Conservation (phyloP, 2,888 invertebrate genomes). For the Yponomeuta sedellus region DNA sequence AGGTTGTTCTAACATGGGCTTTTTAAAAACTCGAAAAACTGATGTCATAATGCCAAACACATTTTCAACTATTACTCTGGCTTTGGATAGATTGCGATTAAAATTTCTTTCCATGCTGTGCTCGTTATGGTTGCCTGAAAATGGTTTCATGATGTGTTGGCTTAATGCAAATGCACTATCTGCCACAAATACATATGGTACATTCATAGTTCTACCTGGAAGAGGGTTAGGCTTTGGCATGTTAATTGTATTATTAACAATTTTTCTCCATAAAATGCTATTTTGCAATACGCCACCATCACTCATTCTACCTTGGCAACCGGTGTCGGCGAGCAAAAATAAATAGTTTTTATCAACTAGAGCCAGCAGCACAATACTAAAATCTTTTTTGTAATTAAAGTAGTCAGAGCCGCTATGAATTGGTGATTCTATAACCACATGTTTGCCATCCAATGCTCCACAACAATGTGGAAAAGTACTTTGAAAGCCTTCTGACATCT, state of each 20-base stretch:
- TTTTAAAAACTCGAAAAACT: not conserved
- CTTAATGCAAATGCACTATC: constrained; percentile 3
- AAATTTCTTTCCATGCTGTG: not conserved
- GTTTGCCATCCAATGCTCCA: constrained; percentile 15
- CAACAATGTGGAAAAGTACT: constrained; percentile 19
- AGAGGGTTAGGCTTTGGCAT: not conserved
- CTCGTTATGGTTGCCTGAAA: not conserved
- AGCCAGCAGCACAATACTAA: not conserved
- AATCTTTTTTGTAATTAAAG: constrained; percentile 18
- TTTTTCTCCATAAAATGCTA: not conserved
- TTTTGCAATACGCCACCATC: not conserved
- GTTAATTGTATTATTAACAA: not conserved
- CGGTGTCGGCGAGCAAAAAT: too few species aligned
- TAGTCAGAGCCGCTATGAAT: constrained; percentile 4
- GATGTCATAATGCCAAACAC: constrained; percentile 3
- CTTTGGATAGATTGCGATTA: not conserved
- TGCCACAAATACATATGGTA: not conserved
- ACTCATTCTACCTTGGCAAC: not conserved
- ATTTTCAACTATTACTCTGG: constrained; percentile 5
- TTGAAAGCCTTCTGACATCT: constrained; percentile 22
- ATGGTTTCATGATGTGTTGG: not conserved
- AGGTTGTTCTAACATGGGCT: not conserved
- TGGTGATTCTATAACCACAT: constrained; percentile 7
- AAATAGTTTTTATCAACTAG: too few species aligned
- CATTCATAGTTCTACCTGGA: not conserved